A percentile compares a stretch with the other conserved stretches of the same genome.
These are phyloP conservation scores for Phthorimaea operculella DNA, from an alignment of 1,140 invertebrate species.

Conservation along the genomic window DNA sequence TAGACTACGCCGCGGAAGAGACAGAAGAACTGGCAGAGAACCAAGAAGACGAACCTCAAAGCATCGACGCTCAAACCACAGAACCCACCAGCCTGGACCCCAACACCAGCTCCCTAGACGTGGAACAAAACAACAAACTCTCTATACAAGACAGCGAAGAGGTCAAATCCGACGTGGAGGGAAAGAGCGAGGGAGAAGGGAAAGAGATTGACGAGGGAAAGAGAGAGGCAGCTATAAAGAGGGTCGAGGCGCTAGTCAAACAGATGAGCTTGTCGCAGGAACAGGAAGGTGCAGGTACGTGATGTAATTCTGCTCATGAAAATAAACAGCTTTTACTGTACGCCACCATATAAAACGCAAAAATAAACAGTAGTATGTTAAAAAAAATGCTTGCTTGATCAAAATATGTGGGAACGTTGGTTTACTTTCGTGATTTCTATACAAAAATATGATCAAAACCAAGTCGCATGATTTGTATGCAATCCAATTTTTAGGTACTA, in stretches of 20 bases:
- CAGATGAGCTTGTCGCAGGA: slow-evolving; percentile 83
- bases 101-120: slow-evolving; percentile 49
- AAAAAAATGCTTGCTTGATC: too few relatives aligned
- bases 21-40: slow-evolving; percentile 39
- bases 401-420: too few relatives aligned
- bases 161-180: slow-evolving; percentile 22
- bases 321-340: too few relatives aligned
- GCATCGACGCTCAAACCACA: slow-evolving; percentile 4
- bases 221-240: slow-evolving; percentile 57
- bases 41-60: slow-evolving; percentile 30
- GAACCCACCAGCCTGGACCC: slow-evolving; percentile 52
- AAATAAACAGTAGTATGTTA: too few relatives aligned
- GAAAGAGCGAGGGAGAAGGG: slow-evolving; percentile 17
- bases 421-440: too few relatives aligned
- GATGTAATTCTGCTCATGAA: too few relatives aligned
- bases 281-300: slow-evolving; percentile 42
- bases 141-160: slow-evolving; percentile 38
- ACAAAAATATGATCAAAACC: too few relatives aligned
- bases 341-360: too few relatives aligned
- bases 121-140: slow-evolving; percentile 35
- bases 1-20: slow-evolving; percentile 93
- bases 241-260: slow-evolving; percentile 78
- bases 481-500: too few relatives aligned
- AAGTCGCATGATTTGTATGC: too few relatives aligned
- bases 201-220: slow-evolving; percentile 29